Evolutionary conservation across 2,113 vertebrate species (phyloP), one percentile per base, ranked within the genome.

Genomic region (Pipa parva): DNA sequence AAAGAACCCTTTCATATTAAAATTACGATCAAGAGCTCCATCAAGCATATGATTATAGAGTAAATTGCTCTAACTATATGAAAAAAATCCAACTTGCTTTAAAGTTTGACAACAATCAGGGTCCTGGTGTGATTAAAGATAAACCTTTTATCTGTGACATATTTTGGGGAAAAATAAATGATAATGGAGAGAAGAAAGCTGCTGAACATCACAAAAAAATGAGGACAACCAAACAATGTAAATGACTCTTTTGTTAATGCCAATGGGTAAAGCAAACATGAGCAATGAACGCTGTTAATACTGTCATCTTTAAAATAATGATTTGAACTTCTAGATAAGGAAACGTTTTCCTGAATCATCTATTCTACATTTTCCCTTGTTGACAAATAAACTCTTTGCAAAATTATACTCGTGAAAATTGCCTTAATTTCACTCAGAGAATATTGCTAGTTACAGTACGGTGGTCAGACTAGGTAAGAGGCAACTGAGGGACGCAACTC

Each of bases 61-160:
- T 65, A 80, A 79, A 79, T 76, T 79, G 72, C n/a, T 74, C 58
- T 79, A 77, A 77, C 79, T 79, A 63, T 72, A 78, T 76, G 58
- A 76, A n/a, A 60, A 57, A 71, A 49, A 55, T 13, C 8, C 36
- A 74, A 29, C 52, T 27, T n/a, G 42, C 52, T 56, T 62, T 48
- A n/a, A 76, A 77, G 36, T 71, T 22, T 56, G 69, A 77, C 73
- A 50, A 36, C 59, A 78, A 76, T 78, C 56, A 2, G 29, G n/a
- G 55, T 12, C 46, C 20, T 28, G 46, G 37, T 51, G 64, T 29
- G 57, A 69, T 60, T 69, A 51, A 37, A 52, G 57, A 69, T 69
- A 60, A 69, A 42, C 29, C 57, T 59, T 59, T 67, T 69, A 69
- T 52, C 65, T 29, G 31, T 27, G 37, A 60, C 57, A 33, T 31